Conservation (phyloP, 1,140 invertebrate species). For the Papilio machaon region DNA sequence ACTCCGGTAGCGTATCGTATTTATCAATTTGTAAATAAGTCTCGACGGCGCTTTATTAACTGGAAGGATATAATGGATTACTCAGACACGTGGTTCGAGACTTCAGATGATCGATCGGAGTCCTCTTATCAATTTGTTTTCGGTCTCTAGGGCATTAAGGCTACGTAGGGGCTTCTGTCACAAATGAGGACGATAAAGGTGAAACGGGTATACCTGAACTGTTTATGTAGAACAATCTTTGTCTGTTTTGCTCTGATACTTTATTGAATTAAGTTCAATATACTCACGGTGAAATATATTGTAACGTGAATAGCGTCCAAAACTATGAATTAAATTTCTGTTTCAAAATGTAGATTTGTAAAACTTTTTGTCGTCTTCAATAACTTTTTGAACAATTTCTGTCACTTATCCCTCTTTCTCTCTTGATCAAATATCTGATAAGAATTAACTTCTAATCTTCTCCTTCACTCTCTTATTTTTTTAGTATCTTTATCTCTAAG, state of each 20-base stretch:
- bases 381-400: too few relatives aligned
- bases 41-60: slow-evolving; percentile 66
- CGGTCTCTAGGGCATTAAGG: slow-evolving; percentile 44
- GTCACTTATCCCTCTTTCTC: too few relatives aligned
- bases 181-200: slow-evolving; percentile 35
- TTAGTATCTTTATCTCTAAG: too few relatives aligned
- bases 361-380: neutral
- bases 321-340: too few relatives aligned
- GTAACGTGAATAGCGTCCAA: too few relatives aligned
- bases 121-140: slow-evolving; percentile 49
- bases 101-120: slow-evolving; percentile 61
- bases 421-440: too few relatives aligned
- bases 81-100: slow-evolving; percentile 55
- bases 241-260: neutral
- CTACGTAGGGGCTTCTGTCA: slow-evolving; percentile 44
- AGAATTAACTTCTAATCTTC: too few relatives aligned
- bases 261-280: neutral
- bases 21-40: slow-evolving; percentile 72
- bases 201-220: neutral
- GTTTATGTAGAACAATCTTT: neutral
- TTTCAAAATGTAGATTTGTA: too few relatives aligned
- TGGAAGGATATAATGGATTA: slow-evolving; percentile 70
- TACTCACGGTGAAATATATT: neutral
- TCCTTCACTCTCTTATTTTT: too few relatives aligned
- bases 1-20: slow-evolving; percentile 61